A percentile compares a stretch with the other conserved stretches of the same genome.
These are phyloP conservation scores for Columba guinea DNA, from an alignment of 2,797 vertebrate species.

Conservation along the genomic window DNA sequence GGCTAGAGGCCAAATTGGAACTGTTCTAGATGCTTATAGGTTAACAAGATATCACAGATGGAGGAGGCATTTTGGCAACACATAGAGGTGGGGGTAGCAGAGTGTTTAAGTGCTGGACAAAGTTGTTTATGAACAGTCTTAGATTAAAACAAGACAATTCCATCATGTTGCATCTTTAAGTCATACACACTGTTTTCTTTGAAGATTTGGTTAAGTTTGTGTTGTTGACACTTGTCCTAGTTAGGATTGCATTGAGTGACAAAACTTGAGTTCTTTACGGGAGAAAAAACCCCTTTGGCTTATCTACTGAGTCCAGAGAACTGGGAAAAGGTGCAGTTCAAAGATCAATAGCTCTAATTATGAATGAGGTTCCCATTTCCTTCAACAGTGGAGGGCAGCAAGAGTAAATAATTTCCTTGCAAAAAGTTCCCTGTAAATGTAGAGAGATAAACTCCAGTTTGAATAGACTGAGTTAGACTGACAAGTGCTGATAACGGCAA, in stretches of 20 bases:
- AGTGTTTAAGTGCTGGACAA: neutral
- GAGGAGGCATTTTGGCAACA: neutral
- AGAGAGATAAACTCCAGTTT: neutral
- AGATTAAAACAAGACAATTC: neutral
- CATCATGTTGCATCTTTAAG: neutral
- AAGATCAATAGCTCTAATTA: slow-evolving; percentile 23
- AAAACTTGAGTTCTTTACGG: neutral
- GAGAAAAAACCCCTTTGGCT: neutral
- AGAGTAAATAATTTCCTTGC: neutral
- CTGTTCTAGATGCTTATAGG: neutral
- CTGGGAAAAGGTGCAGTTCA: slow-evolving; percentile 3
- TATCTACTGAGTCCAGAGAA: neutral
- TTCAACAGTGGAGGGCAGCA: neutral
- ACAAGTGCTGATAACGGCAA: neutral
- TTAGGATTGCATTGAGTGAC: neutral
- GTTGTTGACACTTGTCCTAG: neutral
- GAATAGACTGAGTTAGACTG: slow-evolving; percentile 13
- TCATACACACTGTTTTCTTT: neutral
- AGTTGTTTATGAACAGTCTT: neutral
- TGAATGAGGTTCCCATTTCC: slow-evolving; percentile 10
- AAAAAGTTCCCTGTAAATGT: neutral
- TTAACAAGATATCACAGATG: neutral
- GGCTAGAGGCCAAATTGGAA: neutral
- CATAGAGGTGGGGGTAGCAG: neutral
- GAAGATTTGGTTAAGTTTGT: neutral